Conservation (phyloP, 2,113 vertebrate genomes). For the Aptenodytes patagonicus region DNA sequence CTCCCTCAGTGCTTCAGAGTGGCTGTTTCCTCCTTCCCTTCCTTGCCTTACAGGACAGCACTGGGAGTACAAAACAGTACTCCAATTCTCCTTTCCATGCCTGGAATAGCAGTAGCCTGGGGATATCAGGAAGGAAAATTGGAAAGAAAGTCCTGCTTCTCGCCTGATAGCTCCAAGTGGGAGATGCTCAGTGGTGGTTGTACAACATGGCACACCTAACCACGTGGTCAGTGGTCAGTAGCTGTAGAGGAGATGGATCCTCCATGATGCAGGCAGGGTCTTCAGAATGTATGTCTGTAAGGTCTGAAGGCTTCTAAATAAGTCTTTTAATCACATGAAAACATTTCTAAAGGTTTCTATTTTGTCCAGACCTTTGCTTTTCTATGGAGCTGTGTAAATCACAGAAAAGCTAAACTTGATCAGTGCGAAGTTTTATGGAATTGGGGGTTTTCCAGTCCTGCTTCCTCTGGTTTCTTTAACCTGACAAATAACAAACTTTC, state of each 20-base stretch:
- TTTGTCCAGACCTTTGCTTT: neutral
- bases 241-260: neutral
- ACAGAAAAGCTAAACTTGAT: neutral
- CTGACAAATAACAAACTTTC: neutral
- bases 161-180: neutral
- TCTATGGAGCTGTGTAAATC: neutral
- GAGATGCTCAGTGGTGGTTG: neutral
- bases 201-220: neutral
- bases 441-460: neutral
- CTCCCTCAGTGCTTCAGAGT: neutral
- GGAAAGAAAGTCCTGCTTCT: neutral
- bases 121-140: neutral
- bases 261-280: neutral
- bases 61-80: neutral
- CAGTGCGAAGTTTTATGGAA: neutral
- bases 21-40: neutral
- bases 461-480: neutral
- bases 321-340: neutral
- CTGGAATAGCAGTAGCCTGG: neutral
- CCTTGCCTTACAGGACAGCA: neutral
- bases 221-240: rapidly evolving
- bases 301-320: neutral
- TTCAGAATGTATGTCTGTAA: neutral
- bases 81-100: neutral
- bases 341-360: neutral